Evolutionary conservation across 2,888 invertebrate species (phyloP).

Genomic region (Orthonevra nobilis): DNA sequence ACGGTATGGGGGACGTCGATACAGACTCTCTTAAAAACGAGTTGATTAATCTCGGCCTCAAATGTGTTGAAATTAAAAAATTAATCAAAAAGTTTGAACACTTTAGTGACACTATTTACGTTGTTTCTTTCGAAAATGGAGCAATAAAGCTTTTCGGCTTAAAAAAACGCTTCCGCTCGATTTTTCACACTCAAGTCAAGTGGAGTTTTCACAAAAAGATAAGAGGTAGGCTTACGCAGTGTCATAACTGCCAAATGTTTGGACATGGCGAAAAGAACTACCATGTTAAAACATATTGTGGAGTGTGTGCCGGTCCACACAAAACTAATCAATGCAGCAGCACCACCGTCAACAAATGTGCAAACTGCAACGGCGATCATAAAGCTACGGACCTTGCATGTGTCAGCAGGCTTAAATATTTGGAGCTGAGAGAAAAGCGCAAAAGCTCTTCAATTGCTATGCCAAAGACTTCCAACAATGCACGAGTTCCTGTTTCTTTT

Average conservation of each 20-base stretch:
- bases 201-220: conserved; percentile 54
- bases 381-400: conserved; percentile 53
- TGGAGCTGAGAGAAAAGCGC: conserved; percentile 14
- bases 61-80: conserved; percentile 49
- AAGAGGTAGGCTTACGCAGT: conserved; percentile 54
- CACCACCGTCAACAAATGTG: conserved; percentile 29
- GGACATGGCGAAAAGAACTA: conserved; percentile 54
- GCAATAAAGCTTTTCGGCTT: too few relatives aligned
- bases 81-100: conserved; percentile 34
- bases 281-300: conserved; percentile 47
- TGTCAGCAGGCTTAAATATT: conserved; percentile 21
- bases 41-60: conserved; percentile 42
- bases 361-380: conserved; percentile 51
- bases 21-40: conserved; percentile 29
- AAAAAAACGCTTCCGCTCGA: too few relatives aligned
- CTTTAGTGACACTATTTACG: conserved; percentile 32
- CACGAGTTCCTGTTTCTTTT: background rate
- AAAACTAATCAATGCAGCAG: too few relatives aligned
- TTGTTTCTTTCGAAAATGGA: conserved; percentile 48
- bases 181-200: too few relatives aligned
- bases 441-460: too few relatives aligned
- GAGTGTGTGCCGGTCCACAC: conserved; percentile 31
- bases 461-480: background rate
- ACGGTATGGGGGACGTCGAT: conserved; percentile 31
- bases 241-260: too few relatives aligned